phyloP scores from a whole-genome alignment of 1,140 invertebrate genomes.

The Ganaspis sp. region DNA sequence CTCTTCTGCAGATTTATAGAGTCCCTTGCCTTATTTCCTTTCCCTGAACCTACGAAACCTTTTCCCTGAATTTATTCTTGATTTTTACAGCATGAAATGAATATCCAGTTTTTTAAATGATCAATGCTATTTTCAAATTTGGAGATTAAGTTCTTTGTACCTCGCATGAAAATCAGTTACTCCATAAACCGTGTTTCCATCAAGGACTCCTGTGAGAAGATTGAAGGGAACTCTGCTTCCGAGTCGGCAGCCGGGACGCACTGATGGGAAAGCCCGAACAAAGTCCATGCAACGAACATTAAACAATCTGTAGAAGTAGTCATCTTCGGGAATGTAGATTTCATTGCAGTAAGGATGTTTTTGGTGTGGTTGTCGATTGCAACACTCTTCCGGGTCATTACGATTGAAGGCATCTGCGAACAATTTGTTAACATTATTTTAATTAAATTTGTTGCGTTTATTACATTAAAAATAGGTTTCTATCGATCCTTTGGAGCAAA shows the following conservation, averaged over 20 bases:
- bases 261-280: conserved; percentile 89
- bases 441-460: too few relatives aligned
- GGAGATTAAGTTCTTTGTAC: conserved; percentile 63
- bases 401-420: conserved; percentile 86
- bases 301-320: conserved; percentile 93
- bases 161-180: conserved; percentile 86
- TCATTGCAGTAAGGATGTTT: conserved; percentile 95
- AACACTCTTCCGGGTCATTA: conserved; percentile 93
- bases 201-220: conserved; percentile 87
- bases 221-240: conserved; percentile 89
- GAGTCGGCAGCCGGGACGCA: conserved; percentile 88
- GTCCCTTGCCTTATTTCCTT: too few relatives aligned
- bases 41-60: too few relatives aligned
- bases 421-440: neutral
- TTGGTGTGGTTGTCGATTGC: conserved; percentile 83
- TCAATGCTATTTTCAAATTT: too few relatives aligned
- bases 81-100: too few relatives aligned
- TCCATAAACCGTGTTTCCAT: conserved; percentile 91
- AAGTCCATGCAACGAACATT: conserved; percentile 91
- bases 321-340: conserved; percentile 91
- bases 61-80: too few relatives aligned
- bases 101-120: too few relatives aligned
- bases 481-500: too few relatives aligned
- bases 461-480: too few relatives aligned
- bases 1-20: too few relatives aligned